phyloP scores from a whole-genome alignment of 2,888 invertebrate species.

The Stomorhina lunata region DNA sequence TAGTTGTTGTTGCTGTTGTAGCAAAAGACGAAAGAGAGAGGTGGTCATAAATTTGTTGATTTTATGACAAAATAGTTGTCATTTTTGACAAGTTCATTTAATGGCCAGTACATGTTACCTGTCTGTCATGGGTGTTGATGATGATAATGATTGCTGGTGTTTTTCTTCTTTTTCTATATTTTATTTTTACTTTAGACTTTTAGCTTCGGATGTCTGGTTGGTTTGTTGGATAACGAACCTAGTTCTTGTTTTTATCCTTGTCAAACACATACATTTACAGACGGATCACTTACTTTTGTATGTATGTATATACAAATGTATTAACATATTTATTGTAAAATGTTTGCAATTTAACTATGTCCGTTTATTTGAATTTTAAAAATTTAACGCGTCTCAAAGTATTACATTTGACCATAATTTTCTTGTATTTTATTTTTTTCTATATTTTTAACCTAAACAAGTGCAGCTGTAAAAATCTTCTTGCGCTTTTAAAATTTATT shows the following conservation, averaged over 20 bases:
- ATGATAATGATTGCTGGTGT: constrained; percentile 58
- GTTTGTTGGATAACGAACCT: neutral
- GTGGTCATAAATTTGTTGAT: constrained; percentile 71
- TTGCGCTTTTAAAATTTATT: constrained; percentile 35
- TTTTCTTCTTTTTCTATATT: constrained; percentile 6
- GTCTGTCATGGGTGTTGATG: constrained; percentile 66
- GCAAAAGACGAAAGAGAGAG: constrained; percentile 29
- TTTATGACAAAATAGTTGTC: constrained; percentile 76
- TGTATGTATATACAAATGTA: too few species aligned
- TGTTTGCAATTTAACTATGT: neutral
- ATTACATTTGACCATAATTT: constrained; percentile 10
- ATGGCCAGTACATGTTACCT: constrained; percentile 67
- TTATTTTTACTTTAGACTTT: neutral
- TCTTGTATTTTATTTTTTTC: neutral
- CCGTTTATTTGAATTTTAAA: constrained; percentile 29
- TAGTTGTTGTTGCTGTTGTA: constrained; percentile 26
- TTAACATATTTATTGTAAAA: neutral
- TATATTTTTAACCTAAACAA: constrained; percentile 47
- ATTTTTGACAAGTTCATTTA: constrained; percentile 76
- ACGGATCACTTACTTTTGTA: neutral
- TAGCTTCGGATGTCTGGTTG: constrained; percentile 23
- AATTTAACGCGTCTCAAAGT: constrained; percentile 5
- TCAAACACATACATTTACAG: constrained; percentile 11
- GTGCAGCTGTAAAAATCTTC: constrained; percentile 50
- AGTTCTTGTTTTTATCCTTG: constrained; percentile 41